These are phyloP conservation scores for Lucilia cuprina DNA, from an alignment of 1,140 invertebrate species.

Conservation along the genomic window DNA sequence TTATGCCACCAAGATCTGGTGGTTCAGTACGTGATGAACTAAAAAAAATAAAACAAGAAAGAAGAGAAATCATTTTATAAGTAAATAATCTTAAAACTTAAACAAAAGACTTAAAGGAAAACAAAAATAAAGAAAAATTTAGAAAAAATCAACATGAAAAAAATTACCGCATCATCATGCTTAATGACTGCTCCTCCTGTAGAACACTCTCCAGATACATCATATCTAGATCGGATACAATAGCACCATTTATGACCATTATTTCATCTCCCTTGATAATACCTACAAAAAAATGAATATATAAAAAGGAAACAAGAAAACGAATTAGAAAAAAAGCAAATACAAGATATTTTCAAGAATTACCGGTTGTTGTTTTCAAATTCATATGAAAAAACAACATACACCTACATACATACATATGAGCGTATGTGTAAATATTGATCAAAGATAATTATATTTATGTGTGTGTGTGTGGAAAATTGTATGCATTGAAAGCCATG, in stretches of 20 bases:
- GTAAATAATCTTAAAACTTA: background rate
- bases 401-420: background rate
- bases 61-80: background rate
- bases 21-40: slow-evolving; percentile 92
- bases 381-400: background rate
- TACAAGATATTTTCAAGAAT: background rate
- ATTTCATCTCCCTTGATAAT: slow-evolving; percentile 97
- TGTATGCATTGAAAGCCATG: background rate
- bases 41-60: slow-evolving; percentile 23
- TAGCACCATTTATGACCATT: slow-evolving; percentile 97
- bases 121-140: background rate
- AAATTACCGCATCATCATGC: slow-evolving; percentile 91
- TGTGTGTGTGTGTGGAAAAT: background rate
- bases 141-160: background rate
- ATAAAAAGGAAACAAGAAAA: slow-evolving; percentile 40
- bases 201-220: slow-evolving; percentile 97
- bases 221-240: slow-evolving; percentile 98
- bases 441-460: background rate
- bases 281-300: slow-evolving; percentile 67
- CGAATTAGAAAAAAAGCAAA: background rate
- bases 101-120: background rate
- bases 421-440: background rate
- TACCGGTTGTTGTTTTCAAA: background rate
- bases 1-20: slow-evolving; percentile 83
- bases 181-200: slow-evolving; percentile 93